These are phyloP conservation scores for Lates calcarifer DNA, from an alignment of 2,113 vertebrate species.

Conservation along the genomic window DNA sequence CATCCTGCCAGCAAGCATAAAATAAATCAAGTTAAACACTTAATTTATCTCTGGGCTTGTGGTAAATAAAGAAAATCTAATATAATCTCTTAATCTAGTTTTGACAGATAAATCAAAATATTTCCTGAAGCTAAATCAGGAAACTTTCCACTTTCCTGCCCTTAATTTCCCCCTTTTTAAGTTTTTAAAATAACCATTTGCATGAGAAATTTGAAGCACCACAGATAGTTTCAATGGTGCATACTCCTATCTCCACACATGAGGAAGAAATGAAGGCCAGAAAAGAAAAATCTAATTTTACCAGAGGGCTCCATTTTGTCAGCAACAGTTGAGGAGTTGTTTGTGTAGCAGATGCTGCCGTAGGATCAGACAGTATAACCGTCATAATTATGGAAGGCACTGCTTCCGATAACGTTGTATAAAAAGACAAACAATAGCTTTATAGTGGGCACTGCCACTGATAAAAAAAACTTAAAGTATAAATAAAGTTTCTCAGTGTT, in stretches of 20 bases:
- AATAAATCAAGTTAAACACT: background rate
- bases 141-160: background rate
- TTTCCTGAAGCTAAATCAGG: background rate
- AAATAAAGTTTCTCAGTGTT: slow-evolving; percentile 71
- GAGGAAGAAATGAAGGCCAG: background rate
- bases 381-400: slow-evolving; percentile 99
- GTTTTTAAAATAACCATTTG: background rate
- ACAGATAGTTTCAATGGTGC: background rate
- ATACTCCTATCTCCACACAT: background rate
- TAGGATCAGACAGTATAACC: slow-evolving; percentile 98
- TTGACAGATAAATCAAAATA: background rate
- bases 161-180: slow-evolving; percentile 12
- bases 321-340: slow-evolving; percentile 59
- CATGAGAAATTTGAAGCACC: background rate
- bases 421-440: slow-evolving; percentile 76
- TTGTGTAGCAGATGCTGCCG: slow-evolving; percentile 98
- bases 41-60: background rate
- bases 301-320: slow-evolving; percentile 24
- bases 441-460: slow-evolving; percentile 78
- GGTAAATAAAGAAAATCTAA: background rate
- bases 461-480: slow-evolving; percentile 64
- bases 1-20: background rate
- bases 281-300: background rate
- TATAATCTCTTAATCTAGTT: too few relatives aligned
- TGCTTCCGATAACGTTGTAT: slow-evolving; percentile 99